These are phyloP conservation scores for Cavia porcellus DNA, from an alignment of 2,113 vertebrate species.

Conservation along the genomic window DNA sequence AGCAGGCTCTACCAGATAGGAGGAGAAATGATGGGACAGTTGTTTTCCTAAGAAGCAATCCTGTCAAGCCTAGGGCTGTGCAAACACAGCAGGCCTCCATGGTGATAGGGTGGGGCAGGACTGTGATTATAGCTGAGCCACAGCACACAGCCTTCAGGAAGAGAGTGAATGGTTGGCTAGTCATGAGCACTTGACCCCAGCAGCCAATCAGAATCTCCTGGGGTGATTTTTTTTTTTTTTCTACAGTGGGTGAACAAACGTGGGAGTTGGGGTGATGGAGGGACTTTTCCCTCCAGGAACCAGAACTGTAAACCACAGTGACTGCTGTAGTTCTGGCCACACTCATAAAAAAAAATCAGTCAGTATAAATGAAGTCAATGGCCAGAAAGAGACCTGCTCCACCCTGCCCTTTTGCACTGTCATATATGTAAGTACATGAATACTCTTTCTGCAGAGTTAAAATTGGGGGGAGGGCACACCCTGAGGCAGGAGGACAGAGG, in stretches of 20 bases:
- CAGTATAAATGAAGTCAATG: not conserved
- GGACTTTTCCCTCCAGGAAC: not conserved
- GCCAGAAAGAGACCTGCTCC: not conserved
- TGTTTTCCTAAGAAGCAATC: not conserved
- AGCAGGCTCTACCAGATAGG: not conserved
- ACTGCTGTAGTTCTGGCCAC: not conserved
- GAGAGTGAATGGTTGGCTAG: not conserved
- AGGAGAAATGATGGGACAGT: not conserved
- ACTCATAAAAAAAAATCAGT: not conserved
- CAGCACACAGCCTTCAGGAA: not conserved
- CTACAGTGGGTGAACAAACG: not conserved
- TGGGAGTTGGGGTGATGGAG: not conserved
- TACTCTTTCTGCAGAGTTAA: not conserved
- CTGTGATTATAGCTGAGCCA: not conserved
- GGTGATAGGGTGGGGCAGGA: not conserved
- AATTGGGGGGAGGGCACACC: not conserved
- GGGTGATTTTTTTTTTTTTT: not conserved
- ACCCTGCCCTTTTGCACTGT: constrained; percentile 36
- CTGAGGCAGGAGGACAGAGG: not conserved
- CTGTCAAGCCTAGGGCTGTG: not conserved
- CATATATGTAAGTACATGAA: not conserved
- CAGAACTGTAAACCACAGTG: constrained; percentile 44
- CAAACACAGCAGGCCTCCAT: not conserved
- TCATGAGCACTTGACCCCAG: not conserved
- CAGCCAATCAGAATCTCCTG: constrained; percentile 36